Base-by-base conservation (phyloP, 2,113 vertebrate genomes). In the Carollia perspicillata region DNA sequence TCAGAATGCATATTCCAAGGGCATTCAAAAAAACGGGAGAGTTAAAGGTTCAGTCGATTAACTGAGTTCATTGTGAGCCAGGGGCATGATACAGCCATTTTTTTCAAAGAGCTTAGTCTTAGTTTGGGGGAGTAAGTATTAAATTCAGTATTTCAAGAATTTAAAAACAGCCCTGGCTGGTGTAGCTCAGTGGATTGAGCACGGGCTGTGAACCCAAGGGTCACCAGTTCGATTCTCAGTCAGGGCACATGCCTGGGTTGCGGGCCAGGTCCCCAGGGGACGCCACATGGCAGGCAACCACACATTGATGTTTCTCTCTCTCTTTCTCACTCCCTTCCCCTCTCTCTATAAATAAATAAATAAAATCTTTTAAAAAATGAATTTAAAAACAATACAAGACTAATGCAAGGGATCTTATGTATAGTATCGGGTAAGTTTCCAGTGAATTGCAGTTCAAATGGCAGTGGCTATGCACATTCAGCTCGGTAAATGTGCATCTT, bases 1-100 rank as follows among this genome's bases (percentile, higher is more conserved):
- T 90, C 65, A 78, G 40, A 95, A 84, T 68, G 40, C 33, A 37
- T 95, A 90, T 69, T 77, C 87, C 92, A 89, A 74, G 53, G 44
- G 14, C 75, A 33, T 74, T 42, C 23, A 79, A 84, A 53, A 74
- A 77, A 92, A 5, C 53, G 65, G 20, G 60, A 60, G n/a, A 35
- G 20, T 84, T 94, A 10, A 83, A 74, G 47, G 72, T 74, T 86
- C 30, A 22, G 37, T 81, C 44, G 44, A 58, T 87, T 93, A 75
- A 49, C 8, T 49, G 47, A 83, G 23, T 51, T 53, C 28, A 33
- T 33, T 81, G 26, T 79, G 44, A 85, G 37, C 60, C 3, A 10
- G 75, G 16, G 44, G 37, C 77, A 22, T 63, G 51, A 83, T 26
- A 26, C 17, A 80, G 53, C 26, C 74, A 74, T 80, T 81, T 94